Conservation (phyloP, 2,888 invertebrate genomes). For the Gymnoscelis rufifasciata region DNA sequence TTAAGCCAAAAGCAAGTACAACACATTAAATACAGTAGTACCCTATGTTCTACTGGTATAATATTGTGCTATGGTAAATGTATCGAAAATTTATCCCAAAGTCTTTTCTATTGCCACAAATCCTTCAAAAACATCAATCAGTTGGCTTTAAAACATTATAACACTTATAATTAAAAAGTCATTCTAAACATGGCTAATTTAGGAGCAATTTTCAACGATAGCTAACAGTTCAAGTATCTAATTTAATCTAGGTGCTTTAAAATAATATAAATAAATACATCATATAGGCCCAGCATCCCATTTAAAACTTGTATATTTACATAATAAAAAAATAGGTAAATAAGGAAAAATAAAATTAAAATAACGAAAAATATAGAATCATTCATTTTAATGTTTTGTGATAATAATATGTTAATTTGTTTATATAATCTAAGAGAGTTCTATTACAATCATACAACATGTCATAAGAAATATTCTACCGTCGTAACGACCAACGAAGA, state of each 20-base stretch:
- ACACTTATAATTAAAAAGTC: slow-evolving; percentile 18
- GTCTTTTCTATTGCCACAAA: slow-evolving; percentile 58
- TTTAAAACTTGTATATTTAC: neutral
- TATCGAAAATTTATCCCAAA: slow-evolving; percentile 45
- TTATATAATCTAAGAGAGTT: slow-evolving; percentile 65
- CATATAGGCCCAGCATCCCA: slow-evolving; percentile 18
- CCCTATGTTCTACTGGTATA: too few species aligned
- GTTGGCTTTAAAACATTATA: slow-evolving; percentile 18
- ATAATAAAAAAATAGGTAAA: slow-evolving; percentile 20
- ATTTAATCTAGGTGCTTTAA: slow-evolving; percentile 16
- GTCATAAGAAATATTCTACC: slow-evolving; percentile 46
- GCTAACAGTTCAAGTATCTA: slow-evolving; percentile 29
- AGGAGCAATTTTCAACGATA: slow-evolving; percentile 17
- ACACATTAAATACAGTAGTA: neutral
- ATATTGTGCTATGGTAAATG: slow-evolving; percentile 33
- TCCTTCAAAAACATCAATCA: slow-evolving; percentile 38
- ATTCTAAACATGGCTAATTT: slow-evolving; percentile 14
- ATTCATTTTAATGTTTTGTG: slow-evolving; percentile 72
- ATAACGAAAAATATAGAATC: slow-evolving; percentile 57
- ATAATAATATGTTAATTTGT: slow-evolving; percentile 61
- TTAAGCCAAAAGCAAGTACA: slow-evolving; percentile 23
- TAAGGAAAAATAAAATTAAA: slow-evolving; percentile 30
- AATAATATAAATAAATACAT: slow-evolving; percentile 6
- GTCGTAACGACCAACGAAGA: slow-evolving; percentile 68
- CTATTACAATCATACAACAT: slow-evolving; percentile 69